These are phyloP conservation scores for Odocoileus hemionus DNA, from an alignment of 2,113 vertebrate species.

Conservation along the genomic window DNA sequence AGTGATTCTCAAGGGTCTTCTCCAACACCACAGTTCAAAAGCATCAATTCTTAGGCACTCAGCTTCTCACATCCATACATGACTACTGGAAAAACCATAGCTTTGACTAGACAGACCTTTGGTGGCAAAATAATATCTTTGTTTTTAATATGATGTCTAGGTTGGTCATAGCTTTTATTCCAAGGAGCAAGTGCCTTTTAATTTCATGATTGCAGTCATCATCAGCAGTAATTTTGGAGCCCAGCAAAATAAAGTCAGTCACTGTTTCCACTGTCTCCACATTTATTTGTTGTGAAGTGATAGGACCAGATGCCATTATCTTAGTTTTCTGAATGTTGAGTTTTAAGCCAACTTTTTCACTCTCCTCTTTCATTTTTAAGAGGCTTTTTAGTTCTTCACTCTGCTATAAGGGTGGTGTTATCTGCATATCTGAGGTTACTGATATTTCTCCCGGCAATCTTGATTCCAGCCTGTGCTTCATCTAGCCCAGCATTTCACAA, in stretches of 20 bases:
- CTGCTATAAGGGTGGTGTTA: not conserved
- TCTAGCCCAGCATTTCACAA: not conserved
- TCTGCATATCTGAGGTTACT: not conserved
- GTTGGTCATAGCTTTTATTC: not conserved
- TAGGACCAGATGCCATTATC: not conserved
- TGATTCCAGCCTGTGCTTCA: not conserved
- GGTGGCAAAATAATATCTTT: not conserved
- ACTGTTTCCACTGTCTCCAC: not conserved
- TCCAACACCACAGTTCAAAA: not conserved
- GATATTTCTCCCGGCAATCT: not conserved
- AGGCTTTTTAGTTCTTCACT: not conserved
- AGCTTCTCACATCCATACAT: not conserved
- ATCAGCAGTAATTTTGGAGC: not conserved
- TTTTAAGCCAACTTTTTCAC: not conserved
- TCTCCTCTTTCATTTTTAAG: not conserved
- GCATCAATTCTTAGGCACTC: not conserved
- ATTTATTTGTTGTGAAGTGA: not conserved
- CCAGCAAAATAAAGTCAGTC: not conserved
- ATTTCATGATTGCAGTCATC: not conserved
- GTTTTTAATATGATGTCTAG: not conserved
- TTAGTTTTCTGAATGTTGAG: not conserved
- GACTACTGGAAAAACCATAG: not conserved
- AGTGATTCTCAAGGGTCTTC: not conserved
- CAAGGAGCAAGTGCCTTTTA: not conserved
- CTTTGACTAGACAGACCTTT: not conserved